Conservation (phyloP, 2,113 vertebrate species). For the Oplegnathus fasciatus region DNA sequence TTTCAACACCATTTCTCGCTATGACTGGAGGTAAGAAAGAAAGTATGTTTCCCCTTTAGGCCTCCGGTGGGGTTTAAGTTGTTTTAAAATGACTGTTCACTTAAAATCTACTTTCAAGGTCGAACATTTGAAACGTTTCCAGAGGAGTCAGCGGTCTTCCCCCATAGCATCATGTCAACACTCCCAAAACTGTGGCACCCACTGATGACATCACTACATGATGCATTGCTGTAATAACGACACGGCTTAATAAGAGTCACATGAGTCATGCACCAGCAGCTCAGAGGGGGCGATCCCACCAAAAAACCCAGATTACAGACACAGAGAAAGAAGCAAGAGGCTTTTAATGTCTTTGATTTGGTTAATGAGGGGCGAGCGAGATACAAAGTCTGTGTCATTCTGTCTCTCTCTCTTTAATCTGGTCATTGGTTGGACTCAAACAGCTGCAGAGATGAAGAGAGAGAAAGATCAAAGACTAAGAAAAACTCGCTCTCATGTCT, state of each 20-base stretch:
- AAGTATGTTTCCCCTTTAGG: conserved; percentile 19
- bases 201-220: conserved; percentile 56
- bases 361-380: conserved; percentile 44
- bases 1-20: neutral
- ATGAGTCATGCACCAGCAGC: conserved; percentile 57
- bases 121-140: neutral
- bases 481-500: conserved; percentile 14
- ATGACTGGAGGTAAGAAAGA: no score
- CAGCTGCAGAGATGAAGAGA: conserved; percentile 51
- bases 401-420: conserved; percentile 47
- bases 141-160: neutral
- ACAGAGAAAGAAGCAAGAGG: neutral
- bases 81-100: neutral
- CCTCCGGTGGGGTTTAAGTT: neutral
- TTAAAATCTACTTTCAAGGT: neutral
- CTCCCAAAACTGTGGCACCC: conserved; percentile 39
- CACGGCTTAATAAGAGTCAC: conserved; percentile 48
- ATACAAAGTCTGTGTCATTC: conserved; percentile 3
- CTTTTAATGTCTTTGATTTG: conserved; percentile 42
- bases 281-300: conserved; percentile 37
- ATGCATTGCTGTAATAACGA: conserved; percentile 49
- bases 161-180: conserved; percentile 21
- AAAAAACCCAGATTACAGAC: conserved; percentile 57
- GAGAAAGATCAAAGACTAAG: conserved; percentile 39
- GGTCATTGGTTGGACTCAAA: conserved; percentile 39